phyloP scores from a whole-genome alignment of 2,113 vertebrate species.

The Oryzias curvinotus region DNA sequence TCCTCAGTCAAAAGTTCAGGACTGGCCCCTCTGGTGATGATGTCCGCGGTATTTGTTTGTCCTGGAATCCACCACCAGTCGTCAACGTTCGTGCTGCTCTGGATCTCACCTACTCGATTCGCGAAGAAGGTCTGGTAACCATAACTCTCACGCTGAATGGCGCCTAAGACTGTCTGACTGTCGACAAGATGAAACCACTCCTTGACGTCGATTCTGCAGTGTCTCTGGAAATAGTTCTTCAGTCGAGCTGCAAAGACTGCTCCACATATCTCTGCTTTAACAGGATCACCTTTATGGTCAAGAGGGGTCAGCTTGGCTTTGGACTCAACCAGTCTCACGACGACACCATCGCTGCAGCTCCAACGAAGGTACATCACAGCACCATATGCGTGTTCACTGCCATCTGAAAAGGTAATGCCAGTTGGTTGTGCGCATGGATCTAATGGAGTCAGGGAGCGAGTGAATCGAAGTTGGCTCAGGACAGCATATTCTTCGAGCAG shows the following conservation, averaged over 20 bases:
- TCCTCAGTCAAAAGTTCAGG: too few relatives aligned
- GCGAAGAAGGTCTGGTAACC: too few relatives aligned
- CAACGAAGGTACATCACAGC: constrained; percentile 2
- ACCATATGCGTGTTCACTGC: constrained; percentile 14
- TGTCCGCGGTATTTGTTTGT: too few relatives aligned
- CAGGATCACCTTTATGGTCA: constrained; percentile 1
- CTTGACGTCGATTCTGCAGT: too few relatives aligned
- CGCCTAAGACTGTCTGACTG: constrained; percentile 21
- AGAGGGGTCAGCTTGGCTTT: constrained; percentile 17
- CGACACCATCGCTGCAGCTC: neutral
- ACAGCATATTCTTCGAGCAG: neutral
- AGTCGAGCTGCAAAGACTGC: neutral
- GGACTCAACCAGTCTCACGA: constrained; percentile 2
- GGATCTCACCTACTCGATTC: too few relatives aligned
- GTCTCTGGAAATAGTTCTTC: neutral
- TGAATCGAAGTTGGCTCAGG: neutral
- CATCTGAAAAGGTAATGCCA: constrained; percentile 18
- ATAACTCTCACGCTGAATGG: constrained; percentile 21
- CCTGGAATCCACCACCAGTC: too few relatives aligned
- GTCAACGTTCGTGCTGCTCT: too few relatives aligned
- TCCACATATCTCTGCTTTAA: neutral
- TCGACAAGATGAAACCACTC: neutral
- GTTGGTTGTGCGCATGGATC: rapidly evolving
- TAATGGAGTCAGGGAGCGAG: neutral
- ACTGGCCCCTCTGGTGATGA: too few relatives aligned